Percentiles rank a stretch among this genome's conserved stretches.
phyloP scores from a whole-genome alignment of 2,113 vertebrate genomes.

The Centropus unirufus region DNA sequence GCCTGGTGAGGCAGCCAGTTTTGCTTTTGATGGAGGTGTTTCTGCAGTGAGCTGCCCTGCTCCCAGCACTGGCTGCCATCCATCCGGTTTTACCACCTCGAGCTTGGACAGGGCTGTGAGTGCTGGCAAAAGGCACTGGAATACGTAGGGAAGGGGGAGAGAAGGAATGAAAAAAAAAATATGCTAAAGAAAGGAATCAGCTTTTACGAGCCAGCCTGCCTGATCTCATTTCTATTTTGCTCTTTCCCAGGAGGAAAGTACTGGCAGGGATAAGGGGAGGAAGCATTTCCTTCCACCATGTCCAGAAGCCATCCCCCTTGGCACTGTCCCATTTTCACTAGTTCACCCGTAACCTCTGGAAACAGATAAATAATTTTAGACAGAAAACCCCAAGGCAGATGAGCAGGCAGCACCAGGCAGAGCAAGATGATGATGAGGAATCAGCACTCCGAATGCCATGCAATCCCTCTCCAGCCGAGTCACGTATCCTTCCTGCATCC shows the following conservation, averaged over 20 bases:
- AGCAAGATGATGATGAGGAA: neutral
- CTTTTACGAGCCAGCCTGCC: slow-evolving; percentile 20
- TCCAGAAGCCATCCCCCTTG: neutral
- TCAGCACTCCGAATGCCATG: neutral
- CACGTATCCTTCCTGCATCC: neutral
- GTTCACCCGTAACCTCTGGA: neutral
- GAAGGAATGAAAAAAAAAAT: neutral
- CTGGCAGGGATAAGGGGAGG: slow-evolving; percentile 33
- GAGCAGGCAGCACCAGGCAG: neutral
- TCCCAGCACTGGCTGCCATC: neutral
- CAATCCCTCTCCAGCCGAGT: neutral
- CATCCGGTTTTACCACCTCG: neutral
- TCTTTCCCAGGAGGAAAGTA: slow-evolving; percentile 45
- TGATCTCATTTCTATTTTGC: slow-evolving; percentile 45
- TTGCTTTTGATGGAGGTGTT: neutral
- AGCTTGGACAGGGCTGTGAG: neutral
- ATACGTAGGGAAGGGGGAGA: neutral
- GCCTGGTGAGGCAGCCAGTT: neutral
- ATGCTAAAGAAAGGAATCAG: slow-evolving; percentile 34
- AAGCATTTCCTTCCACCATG: slow-evolving; percentile 40
- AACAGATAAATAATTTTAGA: accelerated
- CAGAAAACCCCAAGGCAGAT: neutral
- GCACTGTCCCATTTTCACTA: neutral
- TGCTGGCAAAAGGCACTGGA: neutral
- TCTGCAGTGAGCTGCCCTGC: neutral